phyloP scores from a whole-genome alignment of 2,113 vertebrate species.

The Sinocyclocheilus anshuiensis region DNA sequence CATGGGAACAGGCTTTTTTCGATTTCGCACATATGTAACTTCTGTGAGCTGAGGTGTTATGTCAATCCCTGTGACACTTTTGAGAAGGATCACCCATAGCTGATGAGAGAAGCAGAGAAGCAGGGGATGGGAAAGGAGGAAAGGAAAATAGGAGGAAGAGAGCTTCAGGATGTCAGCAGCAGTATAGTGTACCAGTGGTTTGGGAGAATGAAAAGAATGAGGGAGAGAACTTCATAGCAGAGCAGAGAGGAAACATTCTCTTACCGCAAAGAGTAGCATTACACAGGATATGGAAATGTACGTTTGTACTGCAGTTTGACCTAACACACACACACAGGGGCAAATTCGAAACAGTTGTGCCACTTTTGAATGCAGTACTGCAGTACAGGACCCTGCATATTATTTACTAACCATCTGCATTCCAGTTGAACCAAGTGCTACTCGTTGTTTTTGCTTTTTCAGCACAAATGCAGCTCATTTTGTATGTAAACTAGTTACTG shows the following conservation, averaged over 20 bases:
- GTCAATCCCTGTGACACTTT: constrained; percentile 60
- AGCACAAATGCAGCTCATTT: not conserved
- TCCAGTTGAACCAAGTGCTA: not conserved
- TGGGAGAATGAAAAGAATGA: constrained; percentile 65
- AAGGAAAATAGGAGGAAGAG: constrained; percentile 49
- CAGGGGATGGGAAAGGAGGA: not conserved
- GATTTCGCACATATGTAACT: constrained; percentile 17
- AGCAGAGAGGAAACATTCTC: constrained; percentile 47
- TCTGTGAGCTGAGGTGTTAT: constrained; percentile 58
- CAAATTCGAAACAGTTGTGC: constrained; percentile 1
- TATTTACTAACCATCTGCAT: not conserved
- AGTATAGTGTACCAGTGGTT: constrained; percentile 63
- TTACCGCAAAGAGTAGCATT: constrained; percentile 53
- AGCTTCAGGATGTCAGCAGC: constrained; percentile 69
- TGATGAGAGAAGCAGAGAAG: constrained; percentile 17
- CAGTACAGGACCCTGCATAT: not conserved
- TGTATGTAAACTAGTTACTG: not conserved
- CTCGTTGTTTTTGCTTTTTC: not conserved
- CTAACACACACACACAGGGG: constrained; percentile 45
- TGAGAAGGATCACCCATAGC: constrained; percentile 62
- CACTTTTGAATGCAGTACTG: not conserved
- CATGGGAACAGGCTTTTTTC: constrained; percentile 3
- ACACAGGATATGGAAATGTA: constrained; percentile 64
- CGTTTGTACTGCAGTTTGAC: constrained; percentile 57
- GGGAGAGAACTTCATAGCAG: constrained; percentile 52